Evolutionary conservation across 2,113 vertebrate genomes (phyloP).

Genomic region (Myocastor coypus): DNA sequence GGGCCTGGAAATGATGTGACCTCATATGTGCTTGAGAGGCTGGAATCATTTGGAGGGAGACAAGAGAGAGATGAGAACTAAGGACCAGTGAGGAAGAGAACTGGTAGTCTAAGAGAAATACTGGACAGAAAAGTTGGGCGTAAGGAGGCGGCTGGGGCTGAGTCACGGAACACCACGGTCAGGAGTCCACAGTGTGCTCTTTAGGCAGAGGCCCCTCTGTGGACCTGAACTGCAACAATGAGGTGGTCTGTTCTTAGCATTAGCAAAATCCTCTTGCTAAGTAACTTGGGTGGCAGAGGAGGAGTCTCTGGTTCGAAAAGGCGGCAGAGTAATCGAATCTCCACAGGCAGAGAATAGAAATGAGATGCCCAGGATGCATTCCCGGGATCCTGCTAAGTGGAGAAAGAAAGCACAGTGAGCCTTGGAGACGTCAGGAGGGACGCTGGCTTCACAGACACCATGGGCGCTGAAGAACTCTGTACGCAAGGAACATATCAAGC

Average conservation of each 20-base stretch:
- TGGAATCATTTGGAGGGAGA: background rate
- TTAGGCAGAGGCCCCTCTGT: too few relatives aligned
- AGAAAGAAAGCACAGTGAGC: rapidly evolving
- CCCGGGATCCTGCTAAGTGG: background rate
- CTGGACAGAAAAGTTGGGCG: background rate
- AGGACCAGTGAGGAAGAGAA: background rate
- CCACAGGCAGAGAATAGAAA: background rate
- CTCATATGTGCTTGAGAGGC: too few relatives aligned
- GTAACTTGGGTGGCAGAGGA: background rate
- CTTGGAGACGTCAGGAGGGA: background rate
- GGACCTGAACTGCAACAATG: background rate
- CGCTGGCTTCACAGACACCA: too few relatives aligned
- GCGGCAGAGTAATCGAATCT: background rate
- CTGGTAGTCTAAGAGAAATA: background rate
- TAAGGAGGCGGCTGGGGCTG: background rate
- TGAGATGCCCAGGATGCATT: too few relatives aligned
- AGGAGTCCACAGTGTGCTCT: background rate
- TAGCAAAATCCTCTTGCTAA: background rate
- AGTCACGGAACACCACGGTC: background rate
- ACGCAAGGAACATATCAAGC: background rate
- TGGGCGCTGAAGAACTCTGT: background rate
- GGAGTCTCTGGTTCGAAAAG: background rate
- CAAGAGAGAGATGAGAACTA: background rate
- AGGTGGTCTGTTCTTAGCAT: background rate
- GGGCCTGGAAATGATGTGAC: background rate